Conservation (phyloP, 2,888 invertebrate species). For the Chesias legatella region DNA sequence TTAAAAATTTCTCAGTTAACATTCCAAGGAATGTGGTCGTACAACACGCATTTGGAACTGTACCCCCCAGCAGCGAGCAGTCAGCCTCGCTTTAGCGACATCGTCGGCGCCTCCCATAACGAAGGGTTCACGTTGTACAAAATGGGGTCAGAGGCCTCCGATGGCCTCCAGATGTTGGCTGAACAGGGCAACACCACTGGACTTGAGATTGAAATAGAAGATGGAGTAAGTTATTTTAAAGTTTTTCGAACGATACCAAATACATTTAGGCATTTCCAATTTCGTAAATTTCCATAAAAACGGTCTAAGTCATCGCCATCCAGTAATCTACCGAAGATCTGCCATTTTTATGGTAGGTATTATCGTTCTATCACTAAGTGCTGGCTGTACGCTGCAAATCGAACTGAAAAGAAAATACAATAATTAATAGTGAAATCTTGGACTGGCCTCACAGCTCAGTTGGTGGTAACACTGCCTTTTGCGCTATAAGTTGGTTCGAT, state of each 20-base stretch:
- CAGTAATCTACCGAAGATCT: too few species aligned
- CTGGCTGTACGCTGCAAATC: too few species aligned
- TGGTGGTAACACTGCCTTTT: too few species aligned
- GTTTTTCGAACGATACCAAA: neutral
- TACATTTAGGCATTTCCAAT: neutral
- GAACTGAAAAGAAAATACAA: too few species aligned
- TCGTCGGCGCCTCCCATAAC: conserved; percentile 68
- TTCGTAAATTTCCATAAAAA: too few species aligned
- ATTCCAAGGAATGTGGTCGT: conserved; percentile 66
- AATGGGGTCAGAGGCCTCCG: conserved; percentile 52
- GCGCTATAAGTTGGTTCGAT: too few species aligned
- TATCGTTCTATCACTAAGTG: too few species aligned
- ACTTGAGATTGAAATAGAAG: conserved; percentile 62
- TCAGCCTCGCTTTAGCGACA: conserved; percentile 60
- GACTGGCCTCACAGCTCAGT: too few species aligned
- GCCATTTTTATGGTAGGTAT: too few species aligned
- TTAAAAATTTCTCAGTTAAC: conserved; percentile 49
- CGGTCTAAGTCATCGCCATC: too few species aligned
- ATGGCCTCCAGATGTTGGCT: conserved; percentile 61
- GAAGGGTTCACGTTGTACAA: conserved; percentile 51
- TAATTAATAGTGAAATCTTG: too few species aligned
- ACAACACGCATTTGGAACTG: conserved; percentile 59
- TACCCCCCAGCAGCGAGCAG: conserved; percentile 50
- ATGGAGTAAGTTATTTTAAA: conserved; percentile 37
- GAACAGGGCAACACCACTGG: conserved; percentile 71